These are phyloP conservation scores for Otus sunia DNA, from an alignment of 2,113 vertebrate species.

Conservation along the genomic window DNA sequence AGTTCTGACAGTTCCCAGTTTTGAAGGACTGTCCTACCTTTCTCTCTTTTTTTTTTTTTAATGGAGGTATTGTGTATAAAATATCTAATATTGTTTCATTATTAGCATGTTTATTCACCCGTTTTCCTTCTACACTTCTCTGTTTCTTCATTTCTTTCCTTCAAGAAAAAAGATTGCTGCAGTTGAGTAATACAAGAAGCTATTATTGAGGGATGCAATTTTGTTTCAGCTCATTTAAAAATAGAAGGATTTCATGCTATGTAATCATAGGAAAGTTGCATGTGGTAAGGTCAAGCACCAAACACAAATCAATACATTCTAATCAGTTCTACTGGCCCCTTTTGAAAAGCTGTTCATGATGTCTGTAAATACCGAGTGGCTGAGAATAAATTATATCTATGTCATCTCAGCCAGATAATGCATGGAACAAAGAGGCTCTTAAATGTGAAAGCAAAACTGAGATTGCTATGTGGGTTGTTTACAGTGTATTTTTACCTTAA, in stretches of 20 bases:
- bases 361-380: neutral
- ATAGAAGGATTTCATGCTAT: neutral
- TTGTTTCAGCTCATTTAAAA: neutral
- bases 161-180: neutral
- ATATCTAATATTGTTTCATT: neutral
- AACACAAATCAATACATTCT: neutral
- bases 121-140: neutral
- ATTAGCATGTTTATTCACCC: neutral
- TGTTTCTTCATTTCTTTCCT: neutral
- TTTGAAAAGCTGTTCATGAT: neutral
- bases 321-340: neutral
- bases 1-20: neutral
- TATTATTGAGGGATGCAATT: neutral
- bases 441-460: neutral
- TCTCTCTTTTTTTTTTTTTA: neutral
- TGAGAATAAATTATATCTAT: neutral
- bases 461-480: neutral
- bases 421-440: neutral
- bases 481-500: neutral
- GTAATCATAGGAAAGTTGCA: neutral
- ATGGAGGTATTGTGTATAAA: neutral
- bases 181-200: neutral
- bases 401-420: neutral
- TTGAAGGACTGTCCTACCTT: neutral
- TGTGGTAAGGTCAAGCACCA: neutral